Conservation (phyloP, 2,888 invertebrate genomes). For the Zaprionus bogoriensis region DNA sequence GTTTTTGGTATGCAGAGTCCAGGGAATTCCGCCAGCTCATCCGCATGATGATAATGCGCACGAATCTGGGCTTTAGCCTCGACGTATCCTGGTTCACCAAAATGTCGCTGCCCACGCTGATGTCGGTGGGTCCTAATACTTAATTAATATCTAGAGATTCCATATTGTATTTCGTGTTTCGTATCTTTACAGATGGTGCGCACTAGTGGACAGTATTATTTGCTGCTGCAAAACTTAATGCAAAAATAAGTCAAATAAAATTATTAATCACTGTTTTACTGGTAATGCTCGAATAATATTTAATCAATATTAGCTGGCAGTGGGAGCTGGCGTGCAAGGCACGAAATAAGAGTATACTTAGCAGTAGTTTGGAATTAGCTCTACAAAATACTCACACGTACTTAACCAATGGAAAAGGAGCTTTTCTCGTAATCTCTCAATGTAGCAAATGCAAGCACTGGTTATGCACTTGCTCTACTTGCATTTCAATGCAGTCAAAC, state of each 20-base stretch:
- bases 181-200: constrained; percentile 69
- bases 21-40: constrained; percentile 66
- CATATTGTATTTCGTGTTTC: neutral
- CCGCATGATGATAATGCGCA: constrained; percentile 78
- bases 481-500: too few relatives aligned
- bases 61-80: constrained; percentile 58
- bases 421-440: too few relatives aligned
- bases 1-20: constrained; percentile 73
- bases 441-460: too few relatives aligned
- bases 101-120: constrained; percentile 76
- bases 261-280: neutral
- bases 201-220: constrained; percentile 78
- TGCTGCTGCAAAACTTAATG: constrained; percentile 70
- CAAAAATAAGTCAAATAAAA: constrained; percentile 38
- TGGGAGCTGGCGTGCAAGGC: too few relatives aligned
- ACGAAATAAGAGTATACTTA: too few relatives aligned
- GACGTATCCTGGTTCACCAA: constrained; percentile 78
- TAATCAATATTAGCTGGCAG: too few relatives aligned
- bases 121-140: constrained; percentile 63
- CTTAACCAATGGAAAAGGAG: too few relatives aligned
- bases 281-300: too few relatives aligned
- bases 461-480: too few relatives aligned
- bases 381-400: too few relatives aligned
- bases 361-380: too few relatives aligned
- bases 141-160: neutral